A percentile compares a stretch with the other conserved stretches of the same genome.
Conservation (phyloP, 2,888 invertebrate species). For the Xanthia togata region DNA sequence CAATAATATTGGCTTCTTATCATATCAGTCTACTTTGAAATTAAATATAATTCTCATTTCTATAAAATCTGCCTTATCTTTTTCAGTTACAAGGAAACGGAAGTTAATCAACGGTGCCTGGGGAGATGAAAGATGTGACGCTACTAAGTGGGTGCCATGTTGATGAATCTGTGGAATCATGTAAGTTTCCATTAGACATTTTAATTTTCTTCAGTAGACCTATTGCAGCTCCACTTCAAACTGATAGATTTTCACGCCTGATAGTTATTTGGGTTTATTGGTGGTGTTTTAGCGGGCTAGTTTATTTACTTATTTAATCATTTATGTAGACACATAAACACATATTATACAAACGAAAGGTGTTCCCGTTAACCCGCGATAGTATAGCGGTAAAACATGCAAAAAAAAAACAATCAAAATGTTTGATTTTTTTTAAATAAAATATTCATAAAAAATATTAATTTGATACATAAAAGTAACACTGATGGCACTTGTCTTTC, state of each 20-base stretch:
- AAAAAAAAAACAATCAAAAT: no score
- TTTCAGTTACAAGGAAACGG: constrained; percentile 6
- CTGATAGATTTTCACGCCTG: not conserved
- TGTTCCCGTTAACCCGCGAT: no score
- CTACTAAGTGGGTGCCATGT: not conserved
- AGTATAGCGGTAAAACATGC: no score
- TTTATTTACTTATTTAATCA: no score
- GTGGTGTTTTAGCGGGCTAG: no score
- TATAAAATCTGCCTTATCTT: not conserved
- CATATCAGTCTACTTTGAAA: not conserved
- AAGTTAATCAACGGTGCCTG: not conserved
- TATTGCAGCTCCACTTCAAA: no score
- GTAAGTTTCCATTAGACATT: constrained; percentile 3
- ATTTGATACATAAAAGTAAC: no score
- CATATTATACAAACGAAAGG: no score
- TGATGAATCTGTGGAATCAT: not conserved
- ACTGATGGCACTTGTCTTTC: no score
- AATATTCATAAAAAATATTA: no score
- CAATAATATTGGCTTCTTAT: not conserved
- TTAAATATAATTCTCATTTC: not conserved
- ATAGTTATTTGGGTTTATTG: not conserved
- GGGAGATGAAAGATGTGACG: not conserved
- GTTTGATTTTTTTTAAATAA: no score
- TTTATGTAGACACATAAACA: no score
- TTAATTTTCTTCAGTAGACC: not conserved